Evolutionary conservation across 2,113 vertebrate species (phyloP), one percentile per base, ranked within the genome.

Genomic region (Hemibagrus wyckioides): DNA sequence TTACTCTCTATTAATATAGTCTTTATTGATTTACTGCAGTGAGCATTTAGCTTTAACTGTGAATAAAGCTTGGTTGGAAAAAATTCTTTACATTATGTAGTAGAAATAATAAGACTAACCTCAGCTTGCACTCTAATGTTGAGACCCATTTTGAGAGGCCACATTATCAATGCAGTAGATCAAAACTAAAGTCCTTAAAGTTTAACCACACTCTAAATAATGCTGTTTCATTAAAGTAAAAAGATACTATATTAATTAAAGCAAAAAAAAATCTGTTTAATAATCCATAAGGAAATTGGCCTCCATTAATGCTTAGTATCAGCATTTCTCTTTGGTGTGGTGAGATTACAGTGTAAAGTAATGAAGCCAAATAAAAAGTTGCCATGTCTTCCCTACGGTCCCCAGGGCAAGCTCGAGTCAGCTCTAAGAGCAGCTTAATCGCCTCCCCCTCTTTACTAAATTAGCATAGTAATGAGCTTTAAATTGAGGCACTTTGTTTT

Each of bases 391-490:
- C 93, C 94, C 92, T 93, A 93, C 91, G 89, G 94, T 95, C 97
- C 97, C 97, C 91, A 91, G 96, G 96, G 97, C 95, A 94, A 95
- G 94, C 96, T 96, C 95, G 97, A 96, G 94, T 96, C 96, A 92
- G 94, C 95, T 96, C 95, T 96, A 96, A 94, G 96, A 97, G 97
- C 97, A 95, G 95, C 97, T 99, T 99, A 99, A 99, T 99, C 97
- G 97, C 97, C 96, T 96, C 96, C 96, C 95, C 95, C 94, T 96
- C 96, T 96, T 95, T 96, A 96, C 96, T 91, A 95, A 96, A 99
- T 99, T 99, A 99, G 97, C 98, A 99, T 99, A 99, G 97, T 99
- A 99, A 99, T 99, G 97, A 97, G 96, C 98, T 99, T 99, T 99
- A 99, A 99, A 99, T 99, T 98, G 98, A 99, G 97, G 97, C 97